phyloP scores from a whole-genome alignment of 2,113 vertebrate genomes.

The Casuarius casuarius region DNA sequence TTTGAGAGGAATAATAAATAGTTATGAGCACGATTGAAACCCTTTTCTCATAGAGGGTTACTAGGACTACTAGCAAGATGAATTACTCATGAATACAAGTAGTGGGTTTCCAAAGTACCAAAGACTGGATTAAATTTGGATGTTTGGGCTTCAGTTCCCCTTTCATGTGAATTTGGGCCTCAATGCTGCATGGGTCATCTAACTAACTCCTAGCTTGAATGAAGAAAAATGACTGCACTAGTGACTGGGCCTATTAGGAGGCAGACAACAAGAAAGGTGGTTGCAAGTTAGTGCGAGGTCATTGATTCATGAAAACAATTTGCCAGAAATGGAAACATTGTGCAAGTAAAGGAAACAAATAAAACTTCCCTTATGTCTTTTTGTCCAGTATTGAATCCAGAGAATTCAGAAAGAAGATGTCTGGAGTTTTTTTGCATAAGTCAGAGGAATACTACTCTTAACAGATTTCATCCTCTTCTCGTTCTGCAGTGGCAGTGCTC shows the following conservation, averaged over 20 bases:
- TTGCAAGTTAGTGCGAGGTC: neutral
- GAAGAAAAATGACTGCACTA: neutral
- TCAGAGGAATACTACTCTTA: neutral
- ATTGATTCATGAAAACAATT: neutral
- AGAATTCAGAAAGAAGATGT: neutral
- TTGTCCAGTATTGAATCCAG: neutral
- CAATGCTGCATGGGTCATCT: neutral
- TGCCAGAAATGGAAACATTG: neutral
- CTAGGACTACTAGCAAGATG: neutral
- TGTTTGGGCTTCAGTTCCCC: neutral
- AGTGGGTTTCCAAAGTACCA: accelerated
- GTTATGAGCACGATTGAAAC: neutral
- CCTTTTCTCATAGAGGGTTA: neutral
- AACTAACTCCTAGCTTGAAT: neutral
- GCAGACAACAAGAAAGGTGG: neutral
- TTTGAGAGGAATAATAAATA: neutral
- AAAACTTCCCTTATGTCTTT: neutral
- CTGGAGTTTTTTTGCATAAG: neutral
- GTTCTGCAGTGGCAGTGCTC: neutral
- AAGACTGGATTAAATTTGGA: neutral
- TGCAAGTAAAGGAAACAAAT: neutral
- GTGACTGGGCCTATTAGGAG: neutral
- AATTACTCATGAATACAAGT: neutral
- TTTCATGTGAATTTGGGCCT: neutral
- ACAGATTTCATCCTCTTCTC: neutral